phyloP scores from a whole-genome alignment of 1,140 invertebrate genomes.

The Halesus radiatus region DNA sequence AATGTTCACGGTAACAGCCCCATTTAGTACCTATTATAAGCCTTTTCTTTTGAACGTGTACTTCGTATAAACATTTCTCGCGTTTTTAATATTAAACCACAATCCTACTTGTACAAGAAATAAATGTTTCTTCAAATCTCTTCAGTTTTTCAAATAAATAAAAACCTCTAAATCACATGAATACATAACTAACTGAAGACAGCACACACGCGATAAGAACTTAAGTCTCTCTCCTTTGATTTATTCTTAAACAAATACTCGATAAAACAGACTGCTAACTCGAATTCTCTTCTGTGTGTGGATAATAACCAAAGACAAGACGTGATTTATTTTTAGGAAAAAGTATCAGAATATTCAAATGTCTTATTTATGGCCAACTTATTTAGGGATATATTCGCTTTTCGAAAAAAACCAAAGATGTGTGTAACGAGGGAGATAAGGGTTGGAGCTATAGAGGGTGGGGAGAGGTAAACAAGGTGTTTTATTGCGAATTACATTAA shows the following conservation, averaged over 20 bases:
- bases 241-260: slow-evolving; percentile 45
- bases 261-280: slow-evolving; percentile 44
- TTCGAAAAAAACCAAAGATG: not conserved
- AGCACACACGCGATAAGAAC: slow-evolving; percentile 30
- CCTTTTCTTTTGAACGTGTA: too few species aligned
- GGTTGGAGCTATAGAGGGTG: not conserved
- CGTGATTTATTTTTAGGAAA: slow-evolving; percentile 37
- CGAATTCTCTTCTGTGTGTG: slow-evolving; percentile 23
- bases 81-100: too few species aligned
- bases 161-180: slow-evolving; percentile 5
- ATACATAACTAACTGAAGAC: slow-evolving; percentile 12
- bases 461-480: not conserved
- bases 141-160: slow-evolving; percentile 1
- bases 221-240: slow-evolving; percentile 15
- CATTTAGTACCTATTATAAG: too few species aligned
- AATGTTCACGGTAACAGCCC: too few species aligned
- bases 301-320: slow-evolving; percentile 39
- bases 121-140: not conserved
- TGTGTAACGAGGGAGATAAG: slow-evolving; percentile 5
- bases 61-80: too few species aligned
- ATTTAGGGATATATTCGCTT: not conserved
- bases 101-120: too few species aligned
- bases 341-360: slow-evolving; percentile 19
- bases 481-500: not conserved
- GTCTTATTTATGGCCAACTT: slow-evolving; percentile 24